Evolutionary conservation across 2,888 invertebrate species (phyloP), one percentile per base, ranked within the genome.

Genomic region (Nymphalis c-album): DNA sequence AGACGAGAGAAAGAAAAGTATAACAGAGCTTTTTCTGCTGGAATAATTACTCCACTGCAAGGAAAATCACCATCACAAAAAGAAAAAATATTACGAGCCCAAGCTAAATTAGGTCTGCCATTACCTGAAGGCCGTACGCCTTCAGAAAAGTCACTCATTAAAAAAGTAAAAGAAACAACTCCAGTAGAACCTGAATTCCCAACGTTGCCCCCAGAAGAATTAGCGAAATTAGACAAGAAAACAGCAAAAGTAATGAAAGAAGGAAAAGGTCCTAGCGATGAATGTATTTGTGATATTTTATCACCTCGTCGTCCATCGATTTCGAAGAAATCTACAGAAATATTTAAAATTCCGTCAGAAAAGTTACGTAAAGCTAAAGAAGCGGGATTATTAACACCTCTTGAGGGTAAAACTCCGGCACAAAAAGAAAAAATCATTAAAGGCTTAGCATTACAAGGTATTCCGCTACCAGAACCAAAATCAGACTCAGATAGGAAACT

Each of bases 221-320:
- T 73, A 63, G 45, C 47, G 40, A 71, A 74, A 61, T 70, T 78
- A 48, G 67, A 78, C 46, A 53, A 70, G 63, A 72, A 74, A 69
- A 77, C 78, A 0, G 76, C 76, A 16, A 79, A 80, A 74, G 48
- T 71, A 3, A 77, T 78, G 35, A 78, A 70, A 69, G 80, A 80
- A 70, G 77, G 78, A 0, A 78, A 77, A 71, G 79, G 80, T 1
- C 79, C 80, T 10, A 76, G 74, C 55, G 81, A 80, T 60, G 78
- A 81, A 75, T 81, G 81, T 65, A 80, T 81, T 51, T 79, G 78
- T 68, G 70, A 71, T 53, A 67, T 77, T 18, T 67, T 79, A 13
- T 73, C 78, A 13, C 77, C 76, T 17, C 59, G 31, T 68, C 65
- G 62, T 48, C 64, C 51, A 61, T 75, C 57, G 0, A 64, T 70